Evolutionary conservation across 2,797 vertebrate species (phyloP).

Genomic region (Rhyacichthys aspro): DNA sequence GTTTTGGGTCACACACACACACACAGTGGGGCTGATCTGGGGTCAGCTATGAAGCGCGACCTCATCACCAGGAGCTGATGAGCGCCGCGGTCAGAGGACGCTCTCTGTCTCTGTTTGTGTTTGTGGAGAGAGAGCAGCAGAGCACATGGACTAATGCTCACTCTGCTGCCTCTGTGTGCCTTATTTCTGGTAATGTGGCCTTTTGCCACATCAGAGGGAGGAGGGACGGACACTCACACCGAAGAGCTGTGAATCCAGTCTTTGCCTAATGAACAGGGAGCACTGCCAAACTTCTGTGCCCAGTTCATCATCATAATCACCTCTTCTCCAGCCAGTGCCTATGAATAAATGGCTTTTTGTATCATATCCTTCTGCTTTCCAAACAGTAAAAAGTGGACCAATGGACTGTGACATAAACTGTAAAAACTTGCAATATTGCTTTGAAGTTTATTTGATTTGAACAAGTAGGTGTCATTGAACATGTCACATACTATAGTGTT

Average conservation of each 20-base stretch:
- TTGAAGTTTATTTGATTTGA: too few species aligned
- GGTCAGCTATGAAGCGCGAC: conserved; percentile 67
- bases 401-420: too few species aligned
- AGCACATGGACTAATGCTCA: conserved; percentile 23
- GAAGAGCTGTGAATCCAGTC: conserved; percentile 58
- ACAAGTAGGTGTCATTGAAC: too few species aligned
- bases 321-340: conserved; percentile 23
- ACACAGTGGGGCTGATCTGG: conserved; percentile 47
- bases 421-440: too few species aligned
- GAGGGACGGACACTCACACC: conserved; percentile 41
- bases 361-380: conserved; percentile 30
- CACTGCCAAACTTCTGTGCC: conserved; percentile 61
- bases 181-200: conserved; percentile 57
- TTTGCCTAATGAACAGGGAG: conserved; percentile 71
- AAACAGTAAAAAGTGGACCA: too few species aligned
- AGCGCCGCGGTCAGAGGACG: conserved; percentile 43
- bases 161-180: conserved; percentile 37
- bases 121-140: conserved; percentile 43
- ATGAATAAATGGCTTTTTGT: conserved; percentile 29
- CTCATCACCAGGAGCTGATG: conserved; percentile 68
- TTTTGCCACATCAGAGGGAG: conserved; percentile 21
- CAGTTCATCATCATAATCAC: conserved; percentile 62
- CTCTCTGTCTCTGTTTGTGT: conserved; percentile 50
- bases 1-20: conserved; percentile 44
- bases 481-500: too few species aligned